Base-by-base conservation (phyloP, 2,113 vertebrate species). In the Nipponia nippon region DNA sequence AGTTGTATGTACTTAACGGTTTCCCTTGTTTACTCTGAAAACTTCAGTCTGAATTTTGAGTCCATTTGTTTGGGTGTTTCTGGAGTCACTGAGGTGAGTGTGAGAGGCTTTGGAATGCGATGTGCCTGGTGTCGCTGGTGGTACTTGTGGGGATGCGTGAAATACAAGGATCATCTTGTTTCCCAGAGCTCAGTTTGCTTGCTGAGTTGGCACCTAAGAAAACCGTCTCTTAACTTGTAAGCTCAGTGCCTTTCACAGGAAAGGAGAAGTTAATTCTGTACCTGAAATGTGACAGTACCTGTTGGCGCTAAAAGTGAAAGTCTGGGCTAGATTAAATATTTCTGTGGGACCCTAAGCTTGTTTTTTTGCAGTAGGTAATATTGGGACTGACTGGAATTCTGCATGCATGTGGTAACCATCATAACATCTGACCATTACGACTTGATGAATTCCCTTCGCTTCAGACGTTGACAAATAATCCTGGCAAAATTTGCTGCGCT, bases 331-430 rank as follows among this genome's bases (percentile, higher is more conserved):
- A 25, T 73, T 5, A 52, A 86, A 38, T 62, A 19, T 78, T 89
- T 73, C 27, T 66, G 29, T 84, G 83, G 56, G 59, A 89, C 22
- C 22, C 46, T 89, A 83, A 87, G 69, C 19, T 66, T 81, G 20
- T 62, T 93, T 90, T 83, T 83, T 82, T 89, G 62, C 65, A 96
- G 83, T 94, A 92, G 71, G 72, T 58, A 55, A 75, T 84, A 62
- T 17, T 89, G 49, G 65, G 59, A 62, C 46, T 94, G 86, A 44
- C 83, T 89, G 72, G 49, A 80, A 92, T 86, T 89, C 89, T 86
- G 55, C 69, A 38, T 73, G 49, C 65, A 18, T 84, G 42, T 73
- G 83, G 46, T 92, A 80, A 78, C 80, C 77, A 13, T 49, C 22
- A 1, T 76, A 77, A 61, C 21, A 70, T 22, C 80, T 84, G 87